phyloP scores from a whole-genome alignment of 2,797 vertebrate species.

The Tenualosa ilisha region DNA sequence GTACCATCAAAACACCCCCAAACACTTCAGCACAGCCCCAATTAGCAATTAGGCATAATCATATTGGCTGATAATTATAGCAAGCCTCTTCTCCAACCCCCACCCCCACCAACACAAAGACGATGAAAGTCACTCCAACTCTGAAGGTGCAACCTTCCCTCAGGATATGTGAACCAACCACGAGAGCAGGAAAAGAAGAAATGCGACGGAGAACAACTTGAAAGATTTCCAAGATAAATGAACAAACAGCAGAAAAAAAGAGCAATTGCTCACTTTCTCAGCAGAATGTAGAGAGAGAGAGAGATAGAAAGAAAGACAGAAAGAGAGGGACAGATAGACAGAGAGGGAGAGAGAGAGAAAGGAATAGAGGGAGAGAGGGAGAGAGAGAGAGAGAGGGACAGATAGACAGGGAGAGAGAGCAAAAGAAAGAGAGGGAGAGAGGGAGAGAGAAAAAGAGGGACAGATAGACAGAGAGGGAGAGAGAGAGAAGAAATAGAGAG shows the following conservation, averaged over 20 bases:
- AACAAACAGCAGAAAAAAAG: not conserved
- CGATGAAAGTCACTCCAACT: not conserved
- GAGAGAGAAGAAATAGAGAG: not conserved
- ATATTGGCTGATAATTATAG: conserved; percentile 6
- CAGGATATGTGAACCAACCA: not conserved
- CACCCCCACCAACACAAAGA: not conserved
- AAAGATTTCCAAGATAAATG: not conserved
- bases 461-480: not conserved
- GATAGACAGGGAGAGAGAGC: not conserved
- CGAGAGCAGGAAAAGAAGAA: not conserved
- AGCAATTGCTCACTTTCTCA: not conserved
- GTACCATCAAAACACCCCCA: conserved; percentile 21
- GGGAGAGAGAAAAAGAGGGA: not conserved
- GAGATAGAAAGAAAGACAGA: no score
- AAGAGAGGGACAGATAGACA: no score
- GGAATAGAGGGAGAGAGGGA: conserved; percentile 17
- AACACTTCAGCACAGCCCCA: not conserved
- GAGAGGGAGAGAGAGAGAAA: conserved; percentile 22
- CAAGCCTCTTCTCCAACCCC: not conserved
- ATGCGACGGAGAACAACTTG: not conserved
- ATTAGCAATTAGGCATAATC: not conserved
- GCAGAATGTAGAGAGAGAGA: not conserved
- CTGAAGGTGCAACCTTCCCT: not conserved
- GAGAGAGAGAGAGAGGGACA: not conserved
- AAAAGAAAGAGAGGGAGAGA: not conserved